A percentile compares a stretch with the other conserved stretches of the same genome.
Conservation (phyloP, 2,797 vertebrate species). For the Sebastes itinus region DNA sequence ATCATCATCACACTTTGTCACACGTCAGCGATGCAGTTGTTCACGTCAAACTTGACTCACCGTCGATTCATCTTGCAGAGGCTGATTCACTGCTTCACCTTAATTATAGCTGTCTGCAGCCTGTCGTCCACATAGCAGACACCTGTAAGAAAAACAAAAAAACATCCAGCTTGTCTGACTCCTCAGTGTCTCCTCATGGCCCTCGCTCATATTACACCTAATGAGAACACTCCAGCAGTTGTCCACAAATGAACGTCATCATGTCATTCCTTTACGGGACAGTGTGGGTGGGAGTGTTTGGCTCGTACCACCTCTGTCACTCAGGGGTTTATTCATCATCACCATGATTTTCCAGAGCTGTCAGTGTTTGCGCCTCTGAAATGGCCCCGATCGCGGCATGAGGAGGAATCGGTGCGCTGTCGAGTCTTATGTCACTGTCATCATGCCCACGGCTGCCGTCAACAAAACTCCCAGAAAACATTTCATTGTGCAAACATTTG, state of each 20-base stretch:
- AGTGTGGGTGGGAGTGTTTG: constrained; percentile 7
- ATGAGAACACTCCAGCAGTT: constrained; percentile 33
- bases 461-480: constrained; percentile 15
- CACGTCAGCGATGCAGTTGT: neutral
- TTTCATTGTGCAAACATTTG: neutral
- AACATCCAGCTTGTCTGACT: constrained; percentile 1
- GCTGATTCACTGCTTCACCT: constrained; percentile 6
- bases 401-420: constrained; percentile 21
- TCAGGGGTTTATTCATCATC: constrained; percentile 53
- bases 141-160: neutral
- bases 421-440: constrained; percentile 33
- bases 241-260: constrained; percentile 37
- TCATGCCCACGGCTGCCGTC: constrained; percentile 26
- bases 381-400: neutral
- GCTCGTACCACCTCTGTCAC: constrained; percentile 48
- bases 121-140: constrained; percentile 2
- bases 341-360: constrained; percentile 19
- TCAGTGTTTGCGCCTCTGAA: constrained; percentile 20
- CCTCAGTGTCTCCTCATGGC: neutral
- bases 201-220: constrained; percentile 18
- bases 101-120: constrained; percentile 12
- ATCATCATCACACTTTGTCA: too few species aligned
- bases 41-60: neutral
- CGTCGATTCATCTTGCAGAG: neutral
- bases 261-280: constrained; percentile 32